Conservation (phyloP, 2,888 invertebrate species). For the Mystacides longicornis region DNA sequence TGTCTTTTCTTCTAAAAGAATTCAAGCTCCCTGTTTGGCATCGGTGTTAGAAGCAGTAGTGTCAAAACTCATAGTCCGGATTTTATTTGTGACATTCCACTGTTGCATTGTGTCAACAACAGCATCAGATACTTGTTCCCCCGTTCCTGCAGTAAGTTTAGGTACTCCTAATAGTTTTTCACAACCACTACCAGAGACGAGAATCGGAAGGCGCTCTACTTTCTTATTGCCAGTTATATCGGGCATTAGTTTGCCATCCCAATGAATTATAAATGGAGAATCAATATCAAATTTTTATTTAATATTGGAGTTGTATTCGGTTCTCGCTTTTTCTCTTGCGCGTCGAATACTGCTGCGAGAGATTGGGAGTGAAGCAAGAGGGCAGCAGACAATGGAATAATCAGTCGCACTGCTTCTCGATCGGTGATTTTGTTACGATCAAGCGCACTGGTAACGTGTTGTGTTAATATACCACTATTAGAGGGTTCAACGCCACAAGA, state of each 20-base stretch:
- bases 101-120: background rate
- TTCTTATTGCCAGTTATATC: background rate
- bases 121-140: background rate
- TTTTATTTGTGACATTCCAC: too few relatives aligned
- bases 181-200: too few relatives aligned
- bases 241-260: background rate
- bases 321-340: background rate
- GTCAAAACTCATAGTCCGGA: too few relatives aligned
- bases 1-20: constrained; percentile 2
- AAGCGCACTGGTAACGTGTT: background rate
- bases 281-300: background rate
- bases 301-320: background rate
- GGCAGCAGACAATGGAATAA: background rate
- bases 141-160: background rate
- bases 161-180: background rate
- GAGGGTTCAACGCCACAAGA: too few relatives aligned
- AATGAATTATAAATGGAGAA: background rate
- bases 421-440: background rate
- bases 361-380: background rate
- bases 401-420: background rate
- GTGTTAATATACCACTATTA: background rate
- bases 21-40: constrained; percentile 3
- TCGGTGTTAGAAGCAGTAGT: too few relatives aligned
- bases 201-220: too few relatives aligned
- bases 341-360: background rate